Base-by-base conservation (phyloP, 2,888 invertebrate genomes). In the Brachycybe producta region DNA sequence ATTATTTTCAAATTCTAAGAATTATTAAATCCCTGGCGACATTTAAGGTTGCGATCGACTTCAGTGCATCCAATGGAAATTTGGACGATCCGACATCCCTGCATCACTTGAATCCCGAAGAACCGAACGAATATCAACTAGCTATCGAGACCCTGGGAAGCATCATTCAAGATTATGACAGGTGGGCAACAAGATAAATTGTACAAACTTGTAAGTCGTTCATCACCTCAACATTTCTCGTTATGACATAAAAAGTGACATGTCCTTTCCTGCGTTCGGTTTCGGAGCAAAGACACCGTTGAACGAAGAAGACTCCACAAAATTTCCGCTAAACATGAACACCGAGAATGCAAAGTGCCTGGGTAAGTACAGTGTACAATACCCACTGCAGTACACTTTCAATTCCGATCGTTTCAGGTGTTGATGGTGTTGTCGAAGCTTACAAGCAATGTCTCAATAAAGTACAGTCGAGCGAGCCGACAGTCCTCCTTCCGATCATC, bases 401-500 rank as follows among this genome's bases (percentile, higher is more conserved):
- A 58, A 63, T 17, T 40, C 21, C 21, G 2, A 17, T 5, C 23
- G 5, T 21, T 24, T 17, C n/a, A 34, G 46, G 69, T n/a, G 62
- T 70, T 15, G 60, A 61, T 8, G 64, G 74, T 2, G 28, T 48
- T 13, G 13, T 48, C 7, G 21, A 38, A 8, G 48, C 39, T 15
- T 48, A 48, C 13, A 59, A 65, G 32, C 59, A 62, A 34, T 60
- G 64, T 11, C 57, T 72, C 4, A 54, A 59, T 51, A 58, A 60
- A 11, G 66, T 72, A 1, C 66, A 67, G 50, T 62, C 74, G 32
- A 73, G 70, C 56, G 75, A 74, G 5, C 74, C 74, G n/a, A 75
- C 75, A 11, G 73, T 73, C 59, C 73, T 75, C 59, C 65, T 73
- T 23, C 74, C 74, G 2, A 66, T 70, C 43, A 69, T 75, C 49